Evolutionary conservation across 2,888 invertebrate species (phyloP), one percentile per base, ranked within the genome.

Genomic region (Ceraclea dissimilis): DNA sequence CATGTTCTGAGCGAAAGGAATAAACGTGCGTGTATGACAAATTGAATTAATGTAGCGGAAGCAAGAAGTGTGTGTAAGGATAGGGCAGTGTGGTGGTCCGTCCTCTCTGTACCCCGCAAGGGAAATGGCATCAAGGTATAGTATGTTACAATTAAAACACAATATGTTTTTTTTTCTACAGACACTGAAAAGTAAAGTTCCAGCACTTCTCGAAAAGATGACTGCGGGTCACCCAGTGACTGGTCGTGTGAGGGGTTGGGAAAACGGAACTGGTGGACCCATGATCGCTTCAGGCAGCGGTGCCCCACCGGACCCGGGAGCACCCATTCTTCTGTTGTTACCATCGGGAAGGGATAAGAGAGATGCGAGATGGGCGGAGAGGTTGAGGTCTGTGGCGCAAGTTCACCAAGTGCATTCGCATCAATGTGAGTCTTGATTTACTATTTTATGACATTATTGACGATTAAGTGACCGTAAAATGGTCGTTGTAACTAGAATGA

Each of bases 281-380:
- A 57, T 58, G 10, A 60, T 62, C 1, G 60, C 62, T 2, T 62
- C 60, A 4, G 60, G 55, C 10, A 55, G 52, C 17, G 49, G 49
- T 11, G 51, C 51, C 1, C 58, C 59, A 2, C 52, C 59, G 0
- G 62, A 62, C 26, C 57, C 62, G 4, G 21, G 52, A 18, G 60
- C 59, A 5, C 60, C 69, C 62, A 64, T 67, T 57, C 63, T 66
- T 54, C 62, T 56, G 49, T 56, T 57, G 63, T 63, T 48, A 64
- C 66, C 63, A 63, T 63, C 67, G 26, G 66, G 63, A 63, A 65
- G 66, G 64, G 66, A 65, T 56, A 67, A 65, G 64, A 64, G 64
- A 59, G 65, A 67, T 64, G 67, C 63, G 62, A 64, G 66, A 56
- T 67, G 68, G 67, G 67, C 59, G 62, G 63, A 64, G 60, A 64